Percentiles rank a stretch among this genome's conserved stretches.
Evolutionary conservation across 2,797 vertebrate genomes (phyloP).

Genomic region (Enteromius trimaculatus): DNA sequence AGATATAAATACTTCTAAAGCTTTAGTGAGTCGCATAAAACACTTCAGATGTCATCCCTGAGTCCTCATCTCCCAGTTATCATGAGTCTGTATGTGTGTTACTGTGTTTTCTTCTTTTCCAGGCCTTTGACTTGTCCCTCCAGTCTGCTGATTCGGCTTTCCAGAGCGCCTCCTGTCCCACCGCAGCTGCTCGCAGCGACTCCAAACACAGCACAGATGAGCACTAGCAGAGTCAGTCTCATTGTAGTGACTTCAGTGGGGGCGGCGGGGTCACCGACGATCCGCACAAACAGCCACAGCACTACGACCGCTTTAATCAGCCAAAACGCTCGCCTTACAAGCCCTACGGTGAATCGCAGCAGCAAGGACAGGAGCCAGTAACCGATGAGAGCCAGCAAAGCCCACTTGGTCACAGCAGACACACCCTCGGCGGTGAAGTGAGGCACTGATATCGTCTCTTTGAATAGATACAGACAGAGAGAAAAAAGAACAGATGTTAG

Average conservation of each 20-base stretch:
- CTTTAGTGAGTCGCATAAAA: neutral
- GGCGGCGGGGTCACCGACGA: conserved; percentile 70
- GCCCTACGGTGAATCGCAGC: conserved; percentile 68
- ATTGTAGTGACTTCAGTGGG: conserved; percentile 67
- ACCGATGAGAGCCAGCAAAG: conserved; percentile 74
- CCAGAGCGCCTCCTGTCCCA: conserved; percentile 60
- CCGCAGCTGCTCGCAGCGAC: conserved; percentile 58
- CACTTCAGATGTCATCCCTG: neutral
- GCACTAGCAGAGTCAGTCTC: conserved; percentile 72
- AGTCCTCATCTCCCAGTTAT: conserved; percentile 9
- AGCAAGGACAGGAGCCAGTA: conserved; percentile 75
- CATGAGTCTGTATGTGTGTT: neutral
- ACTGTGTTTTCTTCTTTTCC: conserved; percentile 59
- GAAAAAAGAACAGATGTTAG: neutral
- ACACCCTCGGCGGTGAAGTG: conserved; percentile 79
- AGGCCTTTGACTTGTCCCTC: conserved; percentile 73
- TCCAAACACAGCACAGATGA: conserved; percentile 69
- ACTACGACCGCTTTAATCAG: conserved; percentile 71
- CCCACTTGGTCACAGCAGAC: conserved; percentile 76
- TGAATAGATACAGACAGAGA: neutral
- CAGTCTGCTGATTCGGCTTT: conserved; percentile 70
- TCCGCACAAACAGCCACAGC: conserved; percentile 76
- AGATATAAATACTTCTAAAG: neutral
- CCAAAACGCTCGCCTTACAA: conserved; percentile 75
- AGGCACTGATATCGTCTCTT: conserved; percentile 71